A percentile compares a stretch with the other conserved stretches of the same genome.
phyloP scores from a whole-genome alignment of 2,888 invertebrate species.

The Onchidella celtica region DNA sequence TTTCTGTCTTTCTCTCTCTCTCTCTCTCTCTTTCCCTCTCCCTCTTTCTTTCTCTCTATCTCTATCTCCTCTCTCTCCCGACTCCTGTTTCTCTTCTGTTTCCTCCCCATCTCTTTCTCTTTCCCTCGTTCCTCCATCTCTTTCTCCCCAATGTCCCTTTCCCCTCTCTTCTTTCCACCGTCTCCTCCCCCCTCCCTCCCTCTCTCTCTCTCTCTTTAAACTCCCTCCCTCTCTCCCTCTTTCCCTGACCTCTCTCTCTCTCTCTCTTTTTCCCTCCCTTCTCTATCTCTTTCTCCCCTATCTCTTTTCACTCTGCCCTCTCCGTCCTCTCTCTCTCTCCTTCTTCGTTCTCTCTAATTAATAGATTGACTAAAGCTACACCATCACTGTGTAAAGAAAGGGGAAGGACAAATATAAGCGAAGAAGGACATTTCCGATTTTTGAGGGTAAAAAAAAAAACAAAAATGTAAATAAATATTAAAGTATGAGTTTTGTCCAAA shows the following conservation, averaged over 20 bases:
- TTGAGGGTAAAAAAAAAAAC: too few relatives aligned
- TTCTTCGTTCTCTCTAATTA: background rate
- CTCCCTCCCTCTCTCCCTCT: background rate
- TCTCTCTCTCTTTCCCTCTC: background rate
- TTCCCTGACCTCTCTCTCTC: background rate
- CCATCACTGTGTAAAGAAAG: too few relatives aligned
- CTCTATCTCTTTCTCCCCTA: background rate
- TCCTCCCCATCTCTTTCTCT: too few relatives aligned
- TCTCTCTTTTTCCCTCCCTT: background rate
- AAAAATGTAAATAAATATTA: too few relatives aligned
- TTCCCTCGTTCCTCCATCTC: background rate
- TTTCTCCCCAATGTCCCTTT: background rate
- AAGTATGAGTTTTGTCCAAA: too few relatives aligned
- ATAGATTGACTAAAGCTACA: too few relatives aligned
- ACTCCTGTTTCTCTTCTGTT: background rate
- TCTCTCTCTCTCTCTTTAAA: background rate
- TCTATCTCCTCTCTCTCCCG: background rate
- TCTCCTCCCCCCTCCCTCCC: background rate
- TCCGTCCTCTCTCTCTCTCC: background rate
- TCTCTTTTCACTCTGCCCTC: background rate
- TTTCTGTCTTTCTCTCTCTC: background rate
- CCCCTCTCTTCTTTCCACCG: background rate
- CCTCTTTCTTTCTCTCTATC: background rate
- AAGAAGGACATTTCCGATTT: too few relatives aligned
- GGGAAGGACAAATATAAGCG: too few relatives aligned